Conservation (phyloP, 2,888 invertebrate genomes). For the Eilema sororculum region DNA sequence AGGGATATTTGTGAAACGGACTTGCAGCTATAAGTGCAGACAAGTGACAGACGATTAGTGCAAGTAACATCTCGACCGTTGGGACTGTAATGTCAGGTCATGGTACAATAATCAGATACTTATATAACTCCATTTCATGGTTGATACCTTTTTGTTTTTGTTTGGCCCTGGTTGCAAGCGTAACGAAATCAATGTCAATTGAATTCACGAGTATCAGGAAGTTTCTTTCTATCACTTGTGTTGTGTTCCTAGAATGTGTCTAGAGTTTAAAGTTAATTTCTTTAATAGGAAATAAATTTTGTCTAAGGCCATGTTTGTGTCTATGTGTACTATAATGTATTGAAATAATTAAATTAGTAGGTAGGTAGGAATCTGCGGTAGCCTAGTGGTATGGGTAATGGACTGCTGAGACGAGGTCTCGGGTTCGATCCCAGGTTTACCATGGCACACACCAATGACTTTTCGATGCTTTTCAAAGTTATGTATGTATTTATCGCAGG, state of each 20-base stretch:
- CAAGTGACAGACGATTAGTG: constrained; percentile 58
- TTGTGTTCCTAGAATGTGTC: constrained; percentile 36
- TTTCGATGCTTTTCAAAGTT: too few species aligned
- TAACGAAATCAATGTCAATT: constrained; percentile 72
- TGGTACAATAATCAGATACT: constrained; percentile 73
- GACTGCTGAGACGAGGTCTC: too few species aligned
- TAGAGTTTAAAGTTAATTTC: constrained; percentile 14
- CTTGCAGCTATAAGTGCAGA: constrained; percentile 61
- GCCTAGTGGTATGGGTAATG: too few species aligned
- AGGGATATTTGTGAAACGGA: constrained; percentile 81
- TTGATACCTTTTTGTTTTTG: constrained; percentile 73
- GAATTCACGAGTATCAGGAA: constrained; percentile 64
- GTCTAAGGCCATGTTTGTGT: not conserved
- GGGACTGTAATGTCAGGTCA: constrained; percentile 64
- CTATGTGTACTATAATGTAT: too few species aligned
- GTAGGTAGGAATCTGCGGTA: too few species aligned
- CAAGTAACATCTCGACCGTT: constrained; percentile 71
- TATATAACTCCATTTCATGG: constrained; percentile 80
- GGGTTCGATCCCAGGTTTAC: too few species aligned
- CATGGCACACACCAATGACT: too few species aligned
- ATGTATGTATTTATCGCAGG: too few species aligned
- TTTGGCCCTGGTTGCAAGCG: constrained; percentile 68
- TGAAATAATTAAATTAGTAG: too few species aligned
- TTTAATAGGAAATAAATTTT: constrained; percentile 17
- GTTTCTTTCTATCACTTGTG: constrained; percentile 43